A percentile compares a stretch with the other conserved stretches of the same genome.
These are phyloP conservation scores for Drosophila paulistorum DNA, from an alignment of 1,140 invertebrate species.

Conservation along the genomic window DNA sequence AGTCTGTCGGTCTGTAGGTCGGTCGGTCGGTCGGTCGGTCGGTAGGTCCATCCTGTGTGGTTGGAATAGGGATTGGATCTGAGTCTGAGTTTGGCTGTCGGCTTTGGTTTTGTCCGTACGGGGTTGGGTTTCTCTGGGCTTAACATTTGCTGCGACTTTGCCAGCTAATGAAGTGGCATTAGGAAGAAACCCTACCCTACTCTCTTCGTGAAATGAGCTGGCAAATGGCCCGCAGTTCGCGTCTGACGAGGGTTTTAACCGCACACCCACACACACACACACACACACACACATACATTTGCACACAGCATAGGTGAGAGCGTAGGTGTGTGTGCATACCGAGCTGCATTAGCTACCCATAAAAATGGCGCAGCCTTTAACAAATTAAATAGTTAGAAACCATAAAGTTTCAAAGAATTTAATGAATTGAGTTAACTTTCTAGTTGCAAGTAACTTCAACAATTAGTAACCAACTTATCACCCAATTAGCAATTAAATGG, in stretches of 20 bases:
- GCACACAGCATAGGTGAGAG: not conserved
- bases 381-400: constrained; percentile 9
- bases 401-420: constrained; percentile 7
- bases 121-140: constrained; percentile 4
- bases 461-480: constrained; percentile 3
- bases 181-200: constrained; percentile 21
- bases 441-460: not conserved
- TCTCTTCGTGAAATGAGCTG: constrained; percentile 40
- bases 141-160: constrained; percentile 34
- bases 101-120: not conserved
- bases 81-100: not conserved
- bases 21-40: too few relatives aligned
- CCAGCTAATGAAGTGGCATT: constrained; percentile 59
- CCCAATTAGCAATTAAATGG: constrained; percentile 1
- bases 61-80: constrained; percentile 7
- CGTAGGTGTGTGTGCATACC: not conserved
- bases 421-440: not conserved
- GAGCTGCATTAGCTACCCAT: constrained; percentile 38
- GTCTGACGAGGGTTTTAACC: constrained; percentile 13
- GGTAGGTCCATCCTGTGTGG: constrained; percentile 4
- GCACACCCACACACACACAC: constrained; percentile 4
- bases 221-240: constrained; percentile 39
- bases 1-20: too few relatives aligned
- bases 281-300: not conserved
- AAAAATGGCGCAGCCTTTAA: constrained; percentile 20